Conservation (phyloP, 2,113 vertebrate species). For the Eurystomus gularis region DNA sequence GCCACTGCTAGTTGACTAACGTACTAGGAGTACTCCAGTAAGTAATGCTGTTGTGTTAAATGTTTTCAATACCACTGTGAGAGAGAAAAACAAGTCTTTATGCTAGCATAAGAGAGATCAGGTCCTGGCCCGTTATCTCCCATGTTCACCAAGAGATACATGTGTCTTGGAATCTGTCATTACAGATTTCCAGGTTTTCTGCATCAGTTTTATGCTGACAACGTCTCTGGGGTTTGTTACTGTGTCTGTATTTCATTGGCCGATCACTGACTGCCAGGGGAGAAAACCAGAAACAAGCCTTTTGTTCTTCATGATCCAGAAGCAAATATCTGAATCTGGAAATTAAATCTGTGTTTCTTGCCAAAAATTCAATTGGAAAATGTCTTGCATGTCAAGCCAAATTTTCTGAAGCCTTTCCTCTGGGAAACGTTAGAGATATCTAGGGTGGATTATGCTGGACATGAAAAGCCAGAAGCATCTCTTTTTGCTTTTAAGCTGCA, state of each 20-base stretch:
- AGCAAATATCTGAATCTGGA: not conserved
- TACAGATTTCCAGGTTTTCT: not conserved
- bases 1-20: fast-evolving
- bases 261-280: not conserved
- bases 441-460: not conserved
- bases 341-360: not conserved
- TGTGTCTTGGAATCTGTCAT: not conserved
- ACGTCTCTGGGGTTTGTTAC: not conserved
- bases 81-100: not conserved
- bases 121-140: not conserved
- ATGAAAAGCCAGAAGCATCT: not conserved
- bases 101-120: not conserved
- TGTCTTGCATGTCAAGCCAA: fast-evolving
- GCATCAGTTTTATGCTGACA: not conserved
- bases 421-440: not conserved
- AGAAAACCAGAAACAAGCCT: not conserved
- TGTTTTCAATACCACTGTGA: not conserved
- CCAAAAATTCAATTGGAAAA: not conserved
- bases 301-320: not conserved
- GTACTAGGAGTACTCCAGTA: not conserved
- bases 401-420: not conserved
- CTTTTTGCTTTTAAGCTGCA: not conserved
- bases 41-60: not conserved
- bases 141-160: not conserved
- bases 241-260: not conserved